Conservation (phyloP, 2,797 vertebrate species). For the Acrossocheilus fasciatus region DNA sequence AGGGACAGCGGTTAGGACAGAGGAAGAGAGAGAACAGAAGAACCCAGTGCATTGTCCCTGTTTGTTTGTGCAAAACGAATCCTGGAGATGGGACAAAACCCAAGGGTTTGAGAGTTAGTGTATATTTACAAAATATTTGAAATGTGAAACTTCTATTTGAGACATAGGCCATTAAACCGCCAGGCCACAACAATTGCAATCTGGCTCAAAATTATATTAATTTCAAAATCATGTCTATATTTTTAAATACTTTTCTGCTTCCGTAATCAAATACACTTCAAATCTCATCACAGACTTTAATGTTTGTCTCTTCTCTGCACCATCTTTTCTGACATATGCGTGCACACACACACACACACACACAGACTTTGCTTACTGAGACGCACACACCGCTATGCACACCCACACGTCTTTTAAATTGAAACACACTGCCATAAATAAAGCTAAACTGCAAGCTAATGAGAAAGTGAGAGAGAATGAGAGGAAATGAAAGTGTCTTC, state of each 20-base stretch:
- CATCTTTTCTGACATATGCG: background rate
- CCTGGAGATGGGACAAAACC: background rate
- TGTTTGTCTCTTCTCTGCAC: background rate
- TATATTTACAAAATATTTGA: background rate
- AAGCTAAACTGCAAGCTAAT: slow-evolving; percentile 60
- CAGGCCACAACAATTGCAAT: background rate
- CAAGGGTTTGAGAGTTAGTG: background rate
- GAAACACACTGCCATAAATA: slow-evolving; percentile 45
- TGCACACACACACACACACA: background rate
- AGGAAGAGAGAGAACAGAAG: slow-evolving; percentile 1
- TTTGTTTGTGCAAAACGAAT: background rate
- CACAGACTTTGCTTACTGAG: background rate
- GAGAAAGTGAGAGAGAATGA: slow-evolving; percentile 45
- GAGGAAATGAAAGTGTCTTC: slow-evolving; percentile 46
- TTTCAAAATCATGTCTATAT: background rate
- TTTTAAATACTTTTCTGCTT: background rate
- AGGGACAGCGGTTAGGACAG: background rate
- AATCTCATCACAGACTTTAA: background rate
- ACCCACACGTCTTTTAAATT: slow-evolving; percentile 23
- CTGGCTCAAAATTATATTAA: background rate
- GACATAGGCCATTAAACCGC: background rate
- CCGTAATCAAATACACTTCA: background rate
- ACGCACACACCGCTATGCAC: background rate
- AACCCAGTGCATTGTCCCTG: slow-evolving; percentile 23
- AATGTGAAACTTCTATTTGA: slow-evolving; percentile 11